These are phyloP conservation scores for Heliconius himera DNA, from an alignment of 1,140 invertebrate species.

Conservation along the genomic window DNA sequence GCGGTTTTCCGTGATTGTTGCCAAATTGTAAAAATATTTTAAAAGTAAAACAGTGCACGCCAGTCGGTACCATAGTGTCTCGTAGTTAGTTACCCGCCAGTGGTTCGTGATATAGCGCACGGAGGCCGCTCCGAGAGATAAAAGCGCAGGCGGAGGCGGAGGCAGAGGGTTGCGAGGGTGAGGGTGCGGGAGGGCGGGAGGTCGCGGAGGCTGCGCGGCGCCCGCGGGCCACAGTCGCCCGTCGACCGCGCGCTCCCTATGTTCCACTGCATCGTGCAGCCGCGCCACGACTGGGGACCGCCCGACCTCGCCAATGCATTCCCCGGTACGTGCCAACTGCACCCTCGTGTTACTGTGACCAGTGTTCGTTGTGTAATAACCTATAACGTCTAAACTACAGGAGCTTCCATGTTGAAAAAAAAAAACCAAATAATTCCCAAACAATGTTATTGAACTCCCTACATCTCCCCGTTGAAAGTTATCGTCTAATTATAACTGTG, in stretches of 20 bases:
- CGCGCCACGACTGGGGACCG: slow-evolving; percentile 89
- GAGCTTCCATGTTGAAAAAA: too few relatives aligned
- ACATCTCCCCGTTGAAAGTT: slow-evolving; percentile 37
- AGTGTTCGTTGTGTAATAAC: background rate
- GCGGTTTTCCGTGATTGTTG: slow-evolving; percentile 24
- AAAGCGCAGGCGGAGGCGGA: slow-evolving; percentile 14
- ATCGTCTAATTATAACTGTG: slow-evolving; percentile 57
- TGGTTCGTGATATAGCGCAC: slow-evolving; percentile 14
- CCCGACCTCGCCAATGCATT: slow-evolving; percentile 89
- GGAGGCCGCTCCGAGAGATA: slow-evolving; percentile 1
- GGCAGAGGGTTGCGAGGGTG: slow-evolving; percentile 28
- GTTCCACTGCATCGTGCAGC: slow-evolving; percentile 93
- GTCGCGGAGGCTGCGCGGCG: slow-evolving; percentile 59
- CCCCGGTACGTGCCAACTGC: slow-evolving; percentile 83
- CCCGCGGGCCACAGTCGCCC: slow-evolving; percentile 48
- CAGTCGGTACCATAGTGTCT: background rate
- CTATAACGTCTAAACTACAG: too few relatives aligned
- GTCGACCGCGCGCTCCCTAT: slow-evolving; percentile 74
- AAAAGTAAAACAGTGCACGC: slow-evolving; percentile 21
- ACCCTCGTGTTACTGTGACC: slow-evolving; percentile 7
- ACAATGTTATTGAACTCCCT: slow-evolving; percentile 13
- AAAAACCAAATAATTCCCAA: background rate
- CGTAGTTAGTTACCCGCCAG: slow-evolving; percentile 17
- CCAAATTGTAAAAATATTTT: slow-evolving; percentile 30
- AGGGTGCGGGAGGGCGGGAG: slow-evolving; percentile 35